These are phyloP conservation scores for Sinhomidia bicolor DNA, from an alignment of 2,888 invertebrate genomes.

Conservation along the genomic window DNA sequence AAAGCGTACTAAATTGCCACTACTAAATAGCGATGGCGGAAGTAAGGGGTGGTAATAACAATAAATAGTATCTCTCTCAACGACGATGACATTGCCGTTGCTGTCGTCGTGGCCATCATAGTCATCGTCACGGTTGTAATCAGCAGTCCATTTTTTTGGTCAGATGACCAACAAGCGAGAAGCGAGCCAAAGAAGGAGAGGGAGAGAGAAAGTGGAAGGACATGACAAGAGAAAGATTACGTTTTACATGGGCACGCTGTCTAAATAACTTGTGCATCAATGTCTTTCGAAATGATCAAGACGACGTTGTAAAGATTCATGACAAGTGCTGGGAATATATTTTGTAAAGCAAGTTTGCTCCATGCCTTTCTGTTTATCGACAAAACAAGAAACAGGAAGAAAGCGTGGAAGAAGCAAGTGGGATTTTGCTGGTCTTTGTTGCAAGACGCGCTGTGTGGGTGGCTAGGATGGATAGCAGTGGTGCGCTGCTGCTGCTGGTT, in stretches of 20 bases:
- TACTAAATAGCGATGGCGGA: not conserved
- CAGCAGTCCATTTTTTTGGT: constrained; percentile 43
- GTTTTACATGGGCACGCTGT: not conserved
- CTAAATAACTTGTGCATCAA: not conserved
- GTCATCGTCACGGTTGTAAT: not conserved
- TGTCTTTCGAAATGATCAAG: not conserved
- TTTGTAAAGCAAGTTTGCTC: not conserved
- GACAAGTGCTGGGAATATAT: not conserved
- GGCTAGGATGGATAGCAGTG: too few species aligned
- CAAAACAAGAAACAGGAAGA: not conserved
- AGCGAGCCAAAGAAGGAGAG: not conserved
- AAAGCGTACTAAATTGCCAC: not conserved
- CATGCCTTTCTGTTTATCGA: not conserved
- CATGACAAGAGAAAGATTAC: not conserved
- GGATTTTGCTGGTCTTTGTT: not conserved
- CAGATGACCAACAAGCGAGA: too few species aligned
- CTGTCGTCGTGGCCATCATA: not conserved
- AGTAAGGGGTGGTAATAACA: too few species aligned
- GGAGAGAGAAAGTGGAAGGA: not conserved
- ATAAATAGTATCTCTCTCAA: constrained; percentile 21
- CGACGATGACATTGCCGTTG: not conserved
- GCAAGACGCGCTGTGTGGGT: not conserved
- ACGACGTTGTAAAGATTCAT: not conserved
- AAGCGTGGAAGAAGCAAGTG: not conserved
- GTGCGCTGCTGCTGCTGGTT: not conserved